Evolutionary conservation across 2,797 vertebrate species (phyloP), one percentile per base, ranked within the genome.

Genomic region (Phataginus tricuspis): DNA sequence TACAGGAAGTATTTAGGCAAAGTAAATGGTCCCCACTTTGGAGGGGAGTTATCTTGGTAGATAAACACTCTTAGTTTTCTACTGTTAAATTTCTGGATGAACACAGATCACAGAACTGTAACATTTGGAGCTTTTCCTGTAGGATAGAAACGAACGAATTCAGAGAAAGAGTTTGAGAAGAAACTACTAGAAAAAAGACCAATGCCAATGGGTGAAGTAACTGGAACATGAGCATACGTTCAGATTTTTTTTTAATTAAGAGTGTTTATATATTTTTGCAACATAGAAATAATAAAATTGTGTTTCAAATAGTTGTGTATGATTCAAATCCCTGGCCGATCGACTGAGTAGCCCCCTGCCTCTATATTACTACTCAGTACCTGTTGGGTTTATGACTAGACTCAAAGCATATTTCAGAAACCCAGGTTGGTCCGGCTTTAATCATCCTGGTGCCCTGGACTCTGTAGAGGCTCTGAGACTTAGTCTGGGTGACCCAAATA

Each of bases 351-450:
- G 18, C 12, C 10, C 7, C 11, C 15, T 27, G 31, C 19, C 21
- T 4, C n/a, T 34, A 29, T 25, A 84, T 53, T 89, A 77, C 42
- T 55, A 29, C 12, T 91, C 16, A 78, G 27, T 68, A 55, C 42
- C 39, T 89, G 29, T 25, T 89, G 69, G 57, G 42, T 94, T 96
- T 94, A 57, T 84, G 64, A 78, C 51, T 42, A 74, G n/a, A 83
- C 42, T 90, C 51, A 83, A 95, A 68, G 84, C 79, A 49, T 59
- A 77, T 61, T 86, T 94, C 80, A 69, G 51, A 78, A 93, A 83
- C 51, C 53, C 45, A 68, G 29, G 27, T 83, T 89, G 68, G n/a
- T 86, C 93, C 94, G 91, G 71, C 19, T 86, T 91, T 53, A 86
- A 68, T 96, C 51, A 37, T 37, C 8, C 49, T 7, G 29, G 25